These are phyloP conservation scores for Resseliella maxima DNA, from an alignment of 2,888 invertebrate species.

Conservation along the genomic window DNA sequence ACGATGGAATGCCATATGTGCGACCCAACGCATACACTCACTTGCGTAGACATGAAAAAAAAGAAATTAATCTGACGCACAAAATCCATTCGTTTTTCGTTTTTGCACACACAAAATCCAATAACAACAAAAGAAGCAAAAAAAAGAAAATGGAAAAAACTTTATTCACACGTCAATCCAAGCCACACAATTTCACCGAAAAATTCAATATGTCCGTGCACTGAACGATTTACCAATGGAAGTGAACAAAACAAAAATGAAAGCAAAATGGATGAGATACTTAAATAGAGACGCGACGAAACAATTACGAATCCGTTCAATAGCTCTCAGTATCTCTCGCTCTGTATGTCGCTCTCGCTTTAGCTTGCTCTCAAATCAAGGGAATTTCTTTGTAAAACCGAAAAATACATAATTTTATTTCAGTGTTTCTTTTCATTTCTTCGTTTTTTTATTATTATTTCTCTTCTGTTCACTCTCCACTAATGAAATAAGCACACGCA, in stretches of 20 bases:
- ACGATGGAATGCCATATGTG: conserved; percentile 10
- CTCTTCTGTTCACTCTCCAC: not conserved
- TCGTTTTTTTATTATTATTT: not conserved
- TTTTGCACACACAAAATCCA: not conserved
- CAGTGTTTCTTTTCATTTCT: not conserved
- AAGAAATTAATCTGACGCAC: not conserved
- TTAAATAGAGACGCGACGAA: conserved; percentile 34
- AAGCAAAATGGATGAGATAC: conserved; percentile 40
- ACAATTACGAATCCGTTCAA: conserved; percentile 2
- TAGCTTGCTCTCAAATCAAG: too few species aligned
- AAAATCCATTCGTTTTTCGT: not conserved
- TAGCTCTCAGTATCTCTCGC: too few species aligned
- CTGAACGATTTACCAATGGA: not conserved
- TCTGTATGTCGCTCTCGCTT: too few species aligned
- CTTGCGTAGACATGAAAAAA: too few species aligned
- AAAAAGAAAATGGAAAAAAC: too few species aligned
- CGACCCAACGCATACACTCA: not conserved
- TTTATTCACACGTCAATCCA: not conserved
- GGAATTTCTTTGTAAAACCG: conserved; percentile 12
- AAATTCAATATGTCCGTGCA: conserved; percentile 37
- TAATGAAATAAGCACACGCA: conserved; percentile 35
- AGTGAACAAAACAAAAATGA: not conserved
- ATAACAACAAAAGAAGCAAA: too few species aligned
- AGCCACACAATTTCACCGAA: not conserved
- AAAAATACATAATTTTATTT: not conserved